Percentiles rank a stretch among this genome's conserved stretches.
These are phyloP conservation scores for Thera britannica DNA, from an alignment of 2,888 invertebrate genomes.

Conservation along the genomic window DNA sequence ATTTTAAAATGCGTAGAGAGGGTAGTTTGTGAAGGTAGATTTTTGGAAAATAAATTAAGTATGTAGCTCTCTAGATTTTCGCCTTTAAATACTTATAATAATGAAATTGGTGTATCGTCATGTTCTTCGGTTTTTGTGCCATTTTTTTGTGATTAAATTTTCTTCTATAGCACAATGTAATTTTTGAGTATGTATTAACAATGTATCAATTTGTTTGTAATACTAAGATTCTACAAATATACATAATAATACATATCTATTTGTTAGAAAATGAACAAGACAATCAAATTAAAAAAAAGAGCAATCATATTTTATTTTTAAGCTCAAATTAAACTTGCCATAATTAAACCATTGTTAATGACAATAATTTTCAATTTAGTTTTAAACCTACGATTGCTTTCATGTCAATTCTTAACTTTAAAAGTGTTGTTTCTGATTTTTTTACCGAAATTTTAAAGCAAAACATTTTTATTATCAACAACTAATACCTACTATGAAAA, in stretches of 20 bases:
- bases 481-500: no score
- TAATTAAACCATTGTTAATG: constrained; percentile 40
- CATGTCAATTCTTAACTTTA: constrained; percentile 63
- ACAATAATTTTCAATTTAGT: constrained; percentile 53
- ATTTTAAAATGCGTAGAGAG: background rate
- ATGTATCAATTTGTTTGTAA: background rate
- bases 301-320: background rate
- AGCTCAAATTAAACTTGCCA: constrained; percentile 21
- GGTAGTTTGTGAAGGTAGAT: background rate
- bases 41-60: background rate
- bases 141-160: background rate
- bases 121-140: background rate
- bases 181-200: background rate
- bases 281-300: background rate
- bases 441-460: constrained; percentile 15
- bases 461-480: background rate
- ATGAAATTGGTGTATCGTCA: background rate
- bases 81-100: background rate
- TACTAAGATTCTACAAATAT: background rate
- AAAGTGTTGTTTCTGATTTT: constrained; percentile 39
- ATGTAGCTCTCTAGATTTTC: constrained; percentile 10
- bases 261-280: background rate
- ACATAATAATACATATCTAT: constrained; percentile 1
- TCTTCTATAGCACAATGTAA: background rate
- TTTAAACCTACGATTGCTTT: constrained; percentile 58